Percentiles rank a stretch among this genome's conserved stretches.
These are phyloP conservation scores for Typhlichthys subterraneus DNA, from an alignment of 2,797 vertebrate species.

Conservation along the genomic window DNA sequence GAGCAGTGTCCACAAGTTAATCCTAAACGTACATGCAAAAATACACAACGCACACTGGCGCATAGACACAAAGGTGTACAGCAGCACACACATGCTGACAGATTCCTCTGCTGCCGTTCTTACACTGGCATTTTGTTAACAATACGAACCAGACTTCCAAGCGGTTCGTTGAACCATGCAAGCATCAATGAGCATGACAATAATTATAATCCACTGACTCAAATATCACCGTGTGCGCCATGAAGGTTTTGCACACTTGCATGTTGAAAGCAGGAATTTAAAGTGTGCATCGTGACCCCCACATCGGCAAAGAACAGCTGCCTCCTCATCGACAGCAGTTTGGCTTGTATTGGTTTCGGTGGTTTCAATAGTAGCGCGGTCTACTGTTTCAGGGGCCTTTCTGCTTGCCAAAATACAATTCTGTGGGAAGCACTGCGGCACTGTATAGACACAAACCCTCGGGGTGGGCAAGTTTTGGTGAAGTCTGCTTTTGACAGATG, in stretches of 20 bases:
- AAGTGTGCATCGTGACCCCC: neutral
- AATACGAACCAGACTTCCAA: conserved; percentile 26
- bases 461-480: too few relatives aligned
- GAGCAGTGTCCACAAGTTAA: conserved; percentile 43
- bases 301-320: neutral
- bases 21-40: conserved; percentile 24
- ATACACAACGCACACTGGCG: conserved; percentile 3
- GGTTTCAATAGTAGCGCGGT: neutral
- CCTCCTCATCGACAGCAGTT: neutral
- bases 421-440: neutral
- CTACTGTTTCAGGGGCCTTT: conserved; percentile 4
- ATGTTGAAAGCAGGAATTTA: neutral
- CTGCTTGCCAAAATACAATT: neutral
- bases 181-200: neutral
- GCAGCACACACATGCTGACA: conserved; percentile 3
- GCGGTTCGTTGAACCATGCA: conserved; percentile 9
- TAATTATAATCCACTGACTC: conserved; percentile 1
- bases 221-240: neutral
- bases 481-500: too few relatives aligned
- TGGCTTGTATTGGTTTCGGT: conserved; percentile 1
- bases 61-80: conserved; percentile 2
- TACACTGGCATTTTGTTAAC: conserved; percentile 14
- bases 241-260: neutral
- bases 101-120: conserved; percentile 10
- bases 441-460: too few relatives aligned